A percentile compares a stretch with the other conserved stretches of the same genome.
These are phyloP conservation scores for Thamnaconus septentrionalis DNA, from an alignment of 2,113 vertebrate species.

Conservation along the genomic window DNA sequence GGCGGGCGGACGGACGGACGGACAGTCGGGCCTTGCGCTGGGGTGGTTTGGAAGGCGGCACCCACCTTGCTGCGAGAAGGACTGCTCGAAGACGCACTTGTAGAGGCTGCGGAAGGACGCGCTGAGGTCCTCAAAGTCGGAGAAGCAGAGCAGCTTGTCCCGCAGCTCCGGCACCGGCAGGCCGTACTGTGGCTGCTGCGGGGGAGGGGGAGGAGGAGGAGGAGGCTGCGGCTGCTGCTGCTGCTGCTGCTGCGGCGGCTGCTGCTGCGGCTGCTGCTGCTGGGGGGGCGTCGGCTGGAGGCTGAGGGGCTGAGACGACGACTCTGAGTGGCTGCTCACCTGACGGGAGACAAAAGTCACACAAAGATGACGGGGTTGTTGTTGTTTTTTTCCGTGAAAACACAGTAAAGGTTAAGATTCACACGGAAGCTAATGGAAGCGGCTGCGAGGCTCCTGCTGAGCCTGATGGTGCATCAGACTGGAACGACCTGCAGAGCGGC, in stretches of 20 bases:
- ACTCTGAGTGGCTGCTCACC: constrained; percentile 82
- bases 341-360: constrained; percentile 34
- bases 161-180: constrained; percentile 75
- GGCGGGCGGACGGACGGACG: constrained; percentile 6
- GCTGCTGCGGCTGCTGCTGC: constrained; percentile 30
- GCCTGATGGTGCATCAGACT: background rate
- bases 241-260: constrained; percentile 53
- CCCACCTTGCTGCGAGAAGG: constrained; percentile 84
- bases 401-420: background rate
- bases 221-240: constrained; percentile 75
- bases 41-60: constrained; percentile 10
- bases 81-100: constrained; percentile 87
- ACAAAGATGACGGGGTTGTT: background rate
- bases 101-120: constrained; percentile 88
- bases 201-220: constrained; percentile 57
- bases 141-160: constrained; percentile 82
- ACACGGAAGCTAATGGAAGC: constrained; percentile 1
- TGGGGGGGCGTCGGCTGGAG: constrained; percentile 69
- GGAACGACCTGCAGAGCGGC: no score
- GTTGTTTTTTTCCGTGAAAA: constrained; percentile 6
- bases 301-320: constrained; percentile 80
- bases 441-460: background rate
- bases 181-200: constrained; percentile 77
- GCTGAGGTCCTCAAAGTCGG: constrained; percentile 88
- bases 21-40: constrained; percentile 6